phyloP scores from a whole-genome alignment of 2,888 invertebrate species.

The Hyalella azteca region DNA sequence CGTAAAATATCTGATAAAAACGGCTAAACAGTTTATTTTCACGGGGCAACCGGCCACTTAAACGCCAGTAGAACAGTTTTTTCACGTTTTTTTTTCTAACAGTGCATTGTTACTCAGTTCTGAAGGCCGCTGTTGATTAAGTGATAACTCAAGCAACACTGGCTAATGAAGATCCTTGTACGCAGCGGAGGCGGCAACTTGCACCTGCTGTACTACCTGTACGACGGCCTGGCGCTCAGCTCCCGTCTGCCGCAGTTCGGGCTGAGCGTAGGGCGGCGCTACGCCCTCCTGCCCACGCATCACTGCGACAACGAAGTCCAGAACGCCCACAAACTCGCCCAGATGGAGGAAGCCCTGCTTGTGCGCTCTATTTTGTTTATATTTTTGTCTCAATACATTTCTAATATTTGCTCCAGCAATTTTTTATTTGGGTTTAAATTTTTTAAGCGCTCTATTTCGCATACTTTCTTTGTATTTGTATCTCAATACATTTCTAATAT shows the following conservation, averaged over 20 bases:
- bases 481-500: no score
- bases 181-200: conserved; percentile 84
- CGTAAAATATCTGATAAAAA: no score
- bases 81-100: no score
- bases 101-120: no score
- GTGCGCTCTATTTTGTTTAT: background rate
- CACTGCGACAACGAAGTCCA: conserved; percentile 64
- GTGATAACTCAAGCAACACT: no score
- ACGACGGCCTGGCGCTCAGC: conserved; percentile 78
- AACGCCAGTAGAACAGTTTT: no score
- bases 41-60: no score
- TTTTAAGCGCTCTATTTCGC: no score
- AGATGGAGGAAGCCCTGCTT: conserved; percentile 58
- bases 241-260: conserved; percentile 73
- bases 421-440: background rate
- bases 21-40: no score
- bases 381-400: background rate
- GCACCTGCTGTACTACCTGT: conserved; percentile 87
- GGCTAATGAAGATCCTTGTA: no score
- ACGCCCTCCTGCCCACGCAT: conserved; percentile 75
- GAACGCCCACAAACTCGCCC: conserved; percentile 55
- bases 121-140: no score
- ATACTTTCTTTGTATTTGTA: no score
- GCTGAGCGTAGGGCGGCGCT: conserved; percentile 73
- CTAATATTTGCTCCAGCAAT: background rate